Evolutionary conservation across 2,113 vertebrate genomes (phyloP), one percentile per base, ranked within the genome.

Genomic region (Seriola aureovittata): DNA sequence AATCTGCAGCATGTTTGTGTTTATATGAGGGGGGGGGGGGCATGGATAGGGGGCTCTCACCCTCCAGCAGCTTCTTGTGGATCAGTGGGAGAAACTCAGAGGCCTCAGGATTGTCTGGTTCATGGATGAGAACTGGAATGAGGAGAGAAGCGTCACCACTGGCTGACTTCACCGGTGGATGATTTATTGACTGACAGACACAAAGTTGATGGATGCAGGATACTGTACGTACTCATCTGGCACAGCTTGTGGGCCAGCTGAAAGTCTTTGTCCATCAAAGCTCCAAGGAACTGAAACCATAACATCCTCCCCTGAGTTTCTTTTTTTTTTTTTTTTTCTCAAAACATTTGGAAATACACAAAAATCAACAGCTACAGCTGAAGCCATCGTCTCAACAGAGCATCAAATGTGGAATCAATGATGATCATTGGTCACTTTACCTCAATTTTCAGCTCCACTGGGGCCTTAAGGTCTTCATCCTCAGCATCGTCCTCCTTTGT

Each of bases 51-150:
- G 21, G 8, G 14, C 7, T 70, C 89, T 95, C 94, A 96, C 94
- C 93, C 42, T 94, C 84, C 71, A 84, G 91, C 42, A 96, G 54
- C 77, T 95, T 95, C 92, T 95, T 85, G 88, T 96, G 95, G 93
- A 97, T 95, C 83, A 96, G 93, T 42, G 92, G 91, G 72, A 95
- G 94, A 93, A 97, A 96, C 76, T 95, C 90, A 48, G 94, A 95
- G 75, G 95, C 94, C 83, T 96, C 94, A 29, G 92, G 91, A 87
- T 97, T 97, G 82, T 96, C 93, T 77, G 95, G 95, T 86, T 97
- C 96, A 87, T 94, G 96, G 89, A 95, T 91, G 65, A 98, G 94
- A 89, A 97, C 95, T 97, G 87, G 76, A 79, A 74, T 21, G 65
- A 69, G 50, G 44, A 84, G 78, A 75, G 81, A 85, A 78, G 78